Evolutionary conservation across 2,888 invertebrate species (phyloP), one percentile per base, ranked within the genome.

Genomic region (Euclidia mi): DNA sequence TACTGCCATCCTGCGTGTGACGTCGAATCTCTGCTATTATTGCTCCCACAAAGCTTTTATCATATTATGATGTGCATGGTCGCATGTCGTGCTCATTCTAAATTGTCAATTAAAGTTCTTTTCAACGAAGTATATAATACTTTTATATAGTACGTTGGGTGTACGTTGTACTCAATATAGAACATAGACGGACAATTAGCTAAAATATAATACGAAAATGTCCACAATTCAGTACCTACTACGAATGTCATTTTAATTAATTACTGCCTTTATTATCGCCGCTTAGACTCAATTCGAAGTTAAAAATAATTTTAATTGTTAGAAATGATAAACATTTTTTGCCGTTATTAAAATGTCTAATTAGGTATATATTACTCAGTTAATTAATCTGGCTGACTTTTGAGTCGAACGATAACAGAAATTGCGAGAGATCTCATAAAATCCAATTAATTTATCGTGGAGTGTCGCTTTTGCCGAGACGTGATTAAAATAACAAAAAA

Each of bases 391-490:
- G 50, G 62, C 28, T 74, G 75, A 75, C 70, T 73, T 76, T 76
- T 70, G 61, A 70, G 74, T 82, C 75, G 78, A 79, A 71, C 52
- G 75, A 78, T 73, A 73, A 71, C 72, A 73, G 81, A 81, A 83
- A 84, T 82, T 81, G 81, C 77, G 73, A 79, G 77, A 71, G 83
- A 78, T 80, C 77, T 78, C 73, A 77, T 82, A 79, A 83, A 88
- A 90, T 81, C 85, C 86, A 90, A 90, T 91, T 91, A 91, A 88
- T 88, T 87, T 81, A 71, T 69, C 56, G 66, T 65, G 52, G 65
- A 65, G 72, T 68, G 65, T 78, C 77, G 71, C 71, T 75, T 73
- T 72, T 68, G 58, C 46, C 42, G 75, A 53, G 65, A 82, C 82
- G 82, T 84, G 82, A 84, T 85, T 81, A 82, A 81, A 85, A 84